Evolutionary conservation across 2,888 invertebrate species (phyloP), one percentile per base, ranked within the genome.

Genomic region (Mythimna lalbum): DNA sequence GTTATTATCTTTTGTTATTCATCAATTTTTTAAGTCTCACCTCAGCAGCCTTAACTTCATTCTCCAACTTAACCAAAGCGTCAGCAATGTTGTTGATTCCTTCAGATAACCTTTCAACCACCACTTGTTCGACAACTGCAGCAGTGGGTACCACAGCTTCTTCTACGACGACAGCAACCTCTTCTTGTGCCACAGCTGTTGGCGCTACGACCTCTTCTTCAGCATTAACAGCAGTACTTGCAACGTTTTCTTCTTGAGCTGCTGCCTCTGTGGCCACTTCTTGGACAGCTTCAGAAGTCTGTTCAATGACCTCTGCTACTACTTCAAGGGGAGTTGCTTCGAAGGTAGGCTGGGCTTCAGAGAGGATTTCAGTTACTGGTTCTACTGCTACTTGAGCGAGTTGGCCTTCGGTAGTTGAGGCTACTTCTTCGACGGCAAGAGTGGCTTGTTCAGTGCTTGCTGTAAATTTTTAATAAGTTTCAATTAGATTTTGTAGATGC

Each of bases 71-170:
- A 17, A 86, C 85, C 2, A 95, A 82, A 36, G 91, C 86, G 4
- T 93, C 93, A 50, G 91, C 93, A 39, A 94, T 92, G 66, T 92
- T 94, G 43, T 91, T 89, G 0, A 90, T 89, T 31, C 84, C 87
- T 7, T 69, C 76, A n/a, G 73, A 70, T 1, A 76, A 78, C 36
- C 49, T 73, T 50, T 76, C 81, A 27, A 64, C 64, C 0, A 73
- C 50, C 0, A 80, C 72, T 49, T 81, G 74, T 59, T 86, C 83
- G 0, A 69, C 74, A 0, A 77, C 78, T 31, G 61, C 80, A 31
- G 62, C 57, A 52, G 78, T 76, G 5, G 81, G 76, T 5, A 62
- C 74, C 0, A 80, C 62, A 21, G 39, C 17, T 6, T 74, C 79
- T 65, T 79, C 76, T 21, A 21, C 57, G 0, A 23, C 53, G 1